Evolutionary conservation across 1,140 invertebrate genomes (phyloP).

Genomic region (Papilio helenus): DNA sequence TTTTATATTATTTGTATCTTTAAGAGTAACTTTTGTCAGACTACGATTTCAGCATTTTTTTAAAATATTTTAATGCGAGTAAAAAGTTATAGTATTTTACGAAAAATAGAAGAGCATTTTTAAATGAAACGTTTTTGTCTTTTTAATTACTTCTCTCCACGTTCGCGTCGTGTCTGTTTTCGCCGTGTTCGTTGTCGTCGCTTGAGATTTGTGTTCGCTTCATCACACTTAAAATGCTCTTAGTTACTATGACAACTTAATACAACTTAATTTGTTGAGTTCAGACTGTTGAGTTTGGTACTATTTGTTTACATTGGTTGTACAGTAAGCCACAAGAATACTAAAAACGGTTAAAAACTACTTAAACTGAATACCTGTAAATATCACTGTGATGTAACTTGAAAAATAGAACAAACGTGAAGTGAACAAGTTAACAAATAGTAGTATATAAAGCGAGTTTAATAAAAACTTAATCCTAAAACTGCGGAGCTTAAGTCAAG

Average conservation of each 20-base stretch:
- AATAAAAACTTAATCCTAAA: no score
- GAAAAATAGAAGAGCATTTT: constrained; percentile 2
- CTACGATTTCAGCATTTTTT: neutral
- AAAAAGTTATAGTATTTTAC: neutral
- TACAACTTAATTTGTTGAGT: neutral
- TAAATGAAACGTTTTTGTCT: neutral
- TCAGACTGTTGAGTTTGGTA: neutral
- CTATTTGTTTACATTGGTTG: neutral
- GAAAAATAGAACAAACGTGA: no score
- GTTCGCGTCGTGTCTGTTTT: no score
- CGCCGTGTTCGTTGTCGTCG: neutral
- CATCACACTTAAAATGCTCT: neutral
- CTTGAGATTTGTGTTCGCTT: neutral
- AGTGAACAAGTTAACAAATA: no score
- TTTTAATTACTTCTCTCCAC: neutral
- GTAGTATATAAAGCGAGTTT: no score
- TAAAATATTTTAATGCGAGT: neutral
- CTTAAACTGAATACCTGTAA: no score
- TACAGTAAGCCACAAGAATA: neutral
- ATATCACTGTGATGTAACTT: no score
- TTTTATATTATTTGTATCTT: neutral
- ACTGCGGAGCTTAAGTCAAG: no score
- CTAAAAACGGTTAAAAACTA: no score
- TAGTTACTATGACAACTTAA: neutral
- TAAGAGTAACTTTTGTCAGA: constrained; percentile 5